phyloP scores from a whole-genome alignment of 2,888 invertebrate genomes.

The Lycocerus yunnanus region DNA sequence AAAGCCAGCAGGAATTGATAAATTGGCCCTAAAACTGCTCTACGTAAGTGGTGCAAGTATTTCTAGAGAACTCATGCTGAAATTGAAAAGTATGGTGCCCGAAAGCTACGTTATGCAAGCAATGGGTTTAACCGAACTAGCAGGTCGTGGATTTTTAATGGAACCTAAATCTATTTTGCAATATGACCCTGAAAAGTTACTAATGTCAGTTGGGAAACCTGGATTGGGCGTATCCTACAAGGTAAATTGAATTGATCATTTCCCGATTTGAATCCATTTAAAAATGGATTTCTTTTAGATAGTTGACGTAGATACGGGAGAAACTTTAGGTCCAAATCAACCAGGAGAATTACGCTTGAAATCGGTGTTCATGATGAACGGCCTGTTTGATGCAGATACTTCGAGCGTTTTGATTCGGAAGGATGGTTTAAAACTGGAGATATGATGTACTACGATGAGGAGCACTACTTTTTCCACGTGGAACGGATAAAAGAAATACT shows the following conservation, averaged over 20 bases:
- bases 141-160: background rate
- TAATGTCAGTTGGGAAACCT: slow-evolving; percentile 37
- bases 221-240: slow-evolving; percentile 48
- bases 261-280: background rate
- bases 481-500: slow-evolving; percentile 57
- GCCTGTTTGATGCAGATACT: slow-evolving; percentile 57
- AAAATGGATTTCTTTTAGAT: slow-evolving; percentile 51
- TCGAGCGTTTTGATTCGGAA: slow-evolving; percentile 50
- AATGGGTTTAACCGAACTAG: slow-evolving; percentile 1
- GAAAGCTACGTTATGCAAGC: slow-evolving; percentile 36
- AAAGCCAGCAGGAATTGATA: background rate
- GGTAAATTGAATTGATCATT: slow-evolving; percentile 40
- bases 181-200: slow-evolving; percentile 17
- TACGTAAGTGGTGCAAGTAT: slow-evolving; percentile 25
- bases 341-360: slow-evolving; percentile 60
- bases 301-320: slow-evolving; percentile 54
- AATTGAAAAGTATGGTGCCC: slow-evolving; percentile 38
- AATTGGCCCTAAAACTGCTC: background rate
- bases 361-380: slow-evolving; percentile 48
- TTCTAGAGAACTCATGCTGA: slow-evolving; percentile 15
- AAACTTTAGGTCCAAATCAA: slow-evolving; percentile 55
- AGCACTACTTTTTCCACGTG: slow-evolving; percentile 54
- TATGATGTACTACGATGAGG: slow-evolving; percentile 56
- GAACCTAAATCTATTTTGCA: background rate
- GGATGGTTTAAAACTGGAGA: slow-evolving; percentile 60